Base-by-base conservation (phyloP, 1,140 invertebrate genomes). In the Tetraneura akinire region DNA sequence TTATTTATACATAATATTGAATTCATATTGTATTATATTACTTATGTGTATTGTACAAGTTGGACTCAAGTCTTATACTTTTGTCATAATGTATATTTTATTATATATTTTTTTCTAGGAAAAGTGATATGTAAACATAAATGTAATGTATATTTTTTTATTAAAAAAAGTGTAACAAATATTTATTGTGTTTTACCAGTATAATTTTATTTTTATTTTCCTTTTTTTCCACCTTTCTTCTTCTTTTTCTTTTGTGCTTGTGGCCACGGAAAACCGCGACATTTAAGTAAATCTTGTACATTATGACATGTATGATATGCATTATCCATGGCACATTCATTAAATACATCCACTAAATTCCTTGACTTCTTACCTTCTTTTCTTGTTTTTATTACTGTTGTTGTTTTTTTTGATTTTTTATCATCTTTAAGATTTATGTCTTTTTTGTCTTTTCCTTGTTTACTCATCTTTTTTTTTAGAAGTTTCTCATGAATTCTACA, bases 271-370 rank as follows among this genome's bases (percentile, higher is more conserved):
- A 95, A 95, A 3, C 93, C 94, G 80, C 93, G 88, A 16, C 89
- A 91, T 82, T 91, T 90, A 3, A 92, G 82, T 4, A 93, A 85
- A 85, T 95, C 93, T 86, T 94, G 93, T 0, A 95, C 91, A 86
- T 94, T 95, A 83, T 96, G 94, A 83, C 93, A 95, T 1, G 92
- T 93, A 83, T 92, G 93, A 84, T 95, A 95, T 5, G 93, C 93
- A 84, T 95, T 95, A 82, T 94, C 91, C 91, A 95, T 94, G 0
- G 92, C 92, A n/a, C 91, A 90, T 82, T 94, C 92, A 76, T 92
- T 94, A 80, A 95, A 91, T 81, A 95, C 92, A 82, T 95, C 93
- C 51, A 93, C 91, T 18, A 90, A 89, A 81, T 89, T 90, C 83
- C 87, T 86, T 14, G 87, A 84, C 81, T 84, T 84, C 81, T 89